Base-by-base conservation (phyloP, 2,888 invertebrate species). In the Ditula angustiorana region DNA sequence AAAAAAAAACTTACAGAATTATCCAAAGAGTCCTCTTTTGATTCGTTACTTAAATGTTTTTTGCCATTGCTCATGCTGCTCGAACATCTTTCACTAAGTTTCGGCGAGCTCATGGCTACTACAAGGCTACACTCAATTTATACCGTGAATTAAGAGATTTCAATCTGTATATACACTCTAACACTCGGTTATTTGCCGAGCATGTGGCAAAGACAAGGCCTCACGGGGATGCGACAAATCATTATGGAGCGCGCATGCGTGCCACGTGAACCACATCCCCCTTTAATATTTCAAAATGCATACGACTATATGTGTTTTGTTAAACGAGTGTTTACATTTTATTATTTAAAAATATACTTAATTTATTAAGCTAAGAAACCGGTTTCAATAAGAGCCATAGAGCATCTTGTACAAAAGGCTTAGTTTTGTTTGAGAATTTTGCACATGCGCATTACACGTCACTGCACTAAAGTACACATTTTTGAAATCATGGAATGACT, bases 21-120 rank as follows among this genome's bases (percentile, higher is more conserved):
- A 49, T 92, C 92, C 23, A 91, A 74, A 1, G 91, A 92, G 56
- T 92, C 90, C 66, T 91, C 91, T 68, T 90, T 90, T 1, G 81
- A 81, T 26, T 92, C 92, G 63, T 79, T 80, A 75, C 71, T 84
- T 5, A 89, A 78, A 21, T 81, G 80, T 75, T 89, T 90, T 67
- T 86, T 88, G 50, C 87, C 83, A 66, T 87, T 90, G 77, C 88
- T 88, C 79, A 89, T 77, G 50, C 81, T 86, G 74, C 88, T 90
- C 21, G 82, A 77, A 69, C 91, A 90, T 77, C 88, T 78, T 73
- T 90, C 91, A 71, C 82, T 88, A 19, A 90, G 76, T 72, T 91
- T 92, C 2, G 92, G 92, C n/a, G 92, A 92, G 74, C 87, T 91
- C 91, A 92, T 91, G 52, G 56, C 71, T 65, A 16, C 5, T 46